These are phyloP conservation scores for Telenomus remus DNA, from an alignment of 1,140 invertebrate species.

Conservation along the genomic window DNA sequence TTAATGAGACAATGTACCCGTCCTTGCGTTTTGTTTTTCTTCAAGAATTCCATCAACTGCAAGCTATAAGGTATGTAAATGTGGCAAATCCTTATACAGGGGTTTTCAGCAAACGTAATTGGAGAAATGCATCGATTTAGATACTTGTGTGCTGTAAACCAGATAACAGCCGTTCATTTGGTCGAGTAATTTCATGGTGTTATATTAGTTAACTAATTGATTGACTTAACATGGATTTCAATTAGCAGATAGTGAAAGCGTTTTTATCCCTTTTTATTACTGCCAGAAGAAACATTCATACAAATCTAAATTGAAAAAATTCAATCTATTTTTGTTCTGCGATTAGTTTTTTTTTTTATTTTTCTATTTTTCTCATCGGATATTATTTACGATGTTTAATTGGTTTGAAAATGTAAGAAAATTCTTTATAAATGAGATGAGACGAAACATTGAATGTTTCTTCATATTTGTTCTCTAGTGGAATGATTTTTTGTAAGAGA, in stretches of 20 bases:
- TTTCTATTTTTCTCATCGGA: background rate
- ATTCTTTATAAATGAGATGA: background rate
- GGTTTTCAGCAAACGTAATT: constrained; percentile 38
- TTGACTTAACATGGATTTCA: too few species aligned
- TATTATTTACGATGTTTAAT: background rate
- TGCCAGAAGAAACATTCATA: too few species aligned
- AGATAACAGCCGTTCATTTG: constrained; percentile 33
- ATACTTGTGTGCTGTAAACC: constrained; percentile 28
- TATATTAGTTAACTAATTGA: too few species aligned
- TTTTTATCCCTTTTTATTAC: too few species aligned
- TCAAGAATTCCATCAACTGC: constrained; percentile 8
- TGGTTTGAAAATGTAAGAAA: background rate
- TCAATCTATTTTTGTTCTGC: background rate
- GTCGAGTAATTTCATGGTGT: constrained; percentile 26
- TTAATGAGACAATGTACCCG: constrained; percentile 33
- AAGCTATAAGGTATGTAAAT: constrained; percentile 35
- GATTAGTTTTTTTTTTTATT: background rate
- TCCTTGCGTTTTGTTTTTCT: constrained; percentile 22
- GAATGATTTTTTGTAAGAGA: constrained; percentile 29
- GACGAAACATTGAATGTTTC: too few species aligned
- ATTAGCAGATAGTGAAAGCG: too few species aligned
- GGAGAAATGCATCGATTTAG: constrained; percentile 28
- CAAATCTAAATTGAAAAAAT: too few species aligned
- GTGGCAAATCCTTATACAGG: constrained; percentile 13
- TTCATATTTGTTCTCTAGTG: too few species aligned